These are phyloP conservation scores for Paragorgia papillata DNA, from an alignment of 92 coral and sea anemone genomes.

Conservation along the genomic window DNA sequence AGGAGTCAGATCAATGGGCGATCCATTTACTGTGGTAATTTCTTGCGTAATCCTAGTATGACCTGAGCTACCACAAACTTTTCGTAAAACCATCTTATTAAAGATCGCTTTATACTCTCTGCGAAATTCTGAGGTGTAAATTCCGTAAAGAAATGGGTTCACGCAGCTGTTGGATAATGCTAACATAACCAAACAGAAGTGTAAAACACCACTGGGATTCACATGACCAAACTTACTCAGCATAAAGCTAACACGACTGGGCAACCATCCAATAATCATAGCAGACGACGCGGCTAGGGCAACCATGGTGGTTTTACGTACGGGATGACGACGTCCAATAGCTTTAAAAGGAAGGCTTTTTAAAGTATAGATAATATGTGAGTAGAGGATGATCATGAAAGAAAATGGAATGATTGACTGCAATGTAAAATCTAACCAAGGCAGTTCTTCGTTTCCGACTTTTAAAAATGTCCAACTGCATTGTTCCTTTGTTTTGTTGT, in stretches of 20 bases:
- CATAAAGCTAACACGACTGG: slow-evolving; percentile 25
- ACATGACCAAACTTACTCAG: slow-evolving; percentile 25
- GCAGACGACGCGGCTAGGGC: slow-evolving; percentile 17
- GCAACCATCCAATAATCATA: slow-evolving; percentile 30
- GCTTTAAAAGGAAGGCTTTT: background rate
- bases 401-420: slow-evolving; percentile 27
- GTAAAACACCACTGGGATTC: slow-evolving; percentile 17
- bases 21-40: too few species aligned
- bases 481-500: background rate
- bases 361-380: slow-evolving; percentile 30
- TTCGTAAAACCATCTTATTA: too few species aligned
- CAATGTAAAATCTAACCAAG: slow-evolving; percentile 29
- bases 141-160: slow-evolving; percentile 21
- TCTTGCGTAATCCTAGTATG: too few species aligned
- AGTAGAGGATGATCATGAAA: slow-evolving; percentile 17
- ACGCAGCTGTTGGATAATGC: slow-evolving; percentile 15
- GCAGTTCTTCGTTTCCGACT: slow-evolving; percentile 19
- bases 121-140: slow-evolving; percentile 19
- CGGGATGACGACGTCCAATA: slow-evolving; percentile 7
- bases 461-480: slow-evolving; percentile 11
- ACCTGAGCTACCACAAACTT: too few species aligned
- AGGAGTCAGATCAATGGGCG: too few species aligned
- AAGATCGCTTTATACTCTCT: slow-evolving; percentile 13
- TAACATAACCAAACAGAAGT: slow-evolving; percentile 27
- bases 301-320: background rate